Evolutionary conservation across 2,888 invertebrate genomes (phyloP).

Genomic region (Pyralis farinalis): DNA sequence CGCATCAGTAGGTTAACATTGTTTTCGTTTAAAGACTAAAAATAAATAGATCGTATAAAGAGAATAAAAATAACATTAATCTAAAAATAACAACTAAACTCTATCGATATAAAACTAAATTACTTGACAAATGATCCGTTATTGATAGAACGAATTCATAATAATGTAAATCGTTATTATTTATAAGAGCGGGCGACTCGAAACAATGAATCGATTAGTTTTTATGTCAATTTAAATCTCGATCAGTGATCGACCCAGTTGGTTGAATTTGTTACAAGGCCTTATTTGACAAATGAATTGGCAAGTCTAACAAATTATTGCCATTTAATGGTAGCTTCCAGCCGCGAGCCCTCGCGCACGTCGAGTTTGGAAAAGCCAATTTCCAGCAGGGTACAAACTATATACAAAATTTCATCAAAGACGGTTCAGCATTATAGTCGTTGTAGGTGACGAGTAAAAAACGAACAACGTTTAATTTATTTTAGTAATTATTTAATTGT

Average conservation of each 20-base stretch:
- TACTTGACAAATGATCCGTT: not conserved
- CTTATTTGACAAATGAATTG: conserved; percentile 5
- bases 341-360: too few relatives aligned
- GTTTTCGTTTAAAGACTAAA: too few relatives aligned
- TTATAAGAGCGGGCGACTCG: conserved; percentile 10
- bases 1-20: conserved; percentile 1
- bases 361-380: too few relatives aligned
- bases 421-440: too few relatives aligned
- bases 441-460: too few relatives aligned
- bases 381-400: too few relatives aligned
- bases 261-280: conserved; percentile 24
- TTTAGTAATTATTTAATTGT: too few relatives aligned
- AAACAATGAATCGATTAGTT: conserved; percentile 35
- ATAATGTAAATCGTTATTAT: conserved; percentile 14
- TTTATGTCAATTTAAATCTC: conserved; percentile 25
- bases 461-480: too few relatives aligned
- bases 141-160: not conserved
- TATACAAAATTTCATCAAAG: too few relatives aligned
- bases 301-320: not conserved
- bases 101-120: not conserved
- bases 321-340: not conserved
- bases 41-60: not conserved
- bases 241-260: conserved; percentile 20
- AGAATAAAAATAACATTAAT: not conserved
- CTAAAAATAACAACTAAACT: not conserved